Conservation (phyloP, 1,140 invertebrate genomes). For the Bombus terrestris region DNA sequence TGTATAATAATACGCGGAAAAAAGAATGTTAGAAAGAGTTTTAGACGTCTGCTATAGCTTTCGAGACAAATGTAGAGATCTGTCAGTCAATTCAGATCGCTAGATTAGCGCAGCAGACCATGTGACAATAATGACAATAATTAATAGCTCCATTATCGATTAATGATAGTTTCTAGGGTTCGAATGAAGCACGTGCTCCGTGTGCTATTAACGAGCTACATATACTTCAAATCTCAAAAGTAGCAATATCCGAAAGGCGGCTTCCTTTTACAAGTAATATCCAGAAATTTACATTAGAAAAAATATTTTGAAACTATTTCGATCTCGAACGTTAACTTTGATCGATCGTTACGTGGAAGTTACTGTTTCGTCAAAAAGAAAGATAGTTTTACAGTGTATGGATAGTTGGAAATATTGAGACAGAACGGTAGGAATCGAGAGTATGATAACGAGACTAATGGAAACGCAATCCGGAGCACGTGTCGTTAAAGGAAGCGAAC, state of each 20-base stretch:
- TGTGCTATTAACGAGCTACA: constrained; percentile 11
- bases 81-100: neutral
- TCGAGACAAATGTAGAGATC: neutral
- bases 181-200: neutral
- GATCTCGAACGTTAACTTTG: neutral
- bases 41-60: neutral
- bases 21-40: too few species aligned
- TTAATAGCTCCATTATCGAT: constrained; percentile 45
- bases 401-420: neutral
- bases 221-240: neutral
- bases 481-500: constrained; percentile 22
- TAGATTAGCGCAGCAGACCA: neutral
- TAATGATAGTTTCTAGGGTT: constrained; percentile 4
- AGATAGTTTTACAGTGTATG: neutral
- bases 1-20: neutral
- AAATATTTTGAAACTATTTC: too few species aligned
- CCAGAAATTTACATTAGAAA: too few species aligned
- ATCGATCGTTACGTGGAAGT: neutral
- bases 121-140: constrained; percentile 26
- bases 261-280: too few species aligned
- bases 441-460: constrained; percentile 32
- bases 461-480: constrained; percentile 40
- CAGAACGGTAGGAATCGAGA: neutral
- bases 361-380: neutral
- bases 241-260: neutral